Evolutionary conservation across 2,888 invertebrate genomes (phyloP), one percentile per base, ranked within the genome.

Genomic region (Antheraea yamamai): DNA sequence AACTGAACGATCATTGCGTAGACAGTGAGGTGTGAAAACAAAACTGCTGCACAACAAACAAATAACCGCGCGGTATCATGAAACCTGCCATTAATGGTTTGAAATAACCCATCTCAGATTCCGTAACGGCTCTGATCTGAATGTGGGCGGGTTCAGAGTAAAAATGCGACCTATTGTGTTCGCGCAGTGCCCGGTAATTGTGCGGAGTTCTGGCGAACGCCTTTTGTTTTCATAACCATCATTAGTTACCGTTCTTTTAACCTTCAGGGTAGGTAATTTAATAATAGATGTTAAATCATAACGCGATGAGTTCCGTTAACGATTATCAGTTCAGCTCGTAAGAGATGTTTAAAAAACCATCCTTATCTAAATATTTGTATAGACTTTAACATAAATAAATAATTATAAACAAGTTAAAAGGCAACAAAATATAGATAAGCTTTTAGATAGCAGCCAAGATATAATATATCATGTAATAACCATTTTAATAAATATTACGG

Each of bases 111-210:
- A 66, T 66, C 64, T 66, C 64, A 30, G 64, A 66, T 66, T 66
- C 30, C 64, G 14, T 66, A 66, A 66, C 64, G 64, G 64, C 64
- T 20, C 64, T 30, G 64, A 30, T 66, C 64, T 66, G 64, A 66
- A 66, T 66, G 55, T 70, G 70, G 55, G 23, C 26, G 58, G 23
- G 72, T 52, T 30, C 55, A 30, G 73, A 55, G 70, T 55, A 74
- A 74, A 68, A 74, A 74, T 71, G 39, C 70, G 55, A 23, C 23
- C 58, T 20, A 74, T 74, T 74, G 58, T 74, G 70, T 55, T 35
- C 58, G 35, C 52, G 39, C 39, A 30, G 30, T 30, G 64, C 64
- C 26, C 64, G 30, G 64, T 66, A 66, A 66, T 66, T 66, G 64
- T 66, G 26, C 30, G 26, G 30, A 26, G 16, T 20, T 26, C 30